These are phyloP conservation scores for Mormyrus iriodes DNA, from an alignment of 2,113 vertebrate genomes.

Conservation along the genomic window DNA sequence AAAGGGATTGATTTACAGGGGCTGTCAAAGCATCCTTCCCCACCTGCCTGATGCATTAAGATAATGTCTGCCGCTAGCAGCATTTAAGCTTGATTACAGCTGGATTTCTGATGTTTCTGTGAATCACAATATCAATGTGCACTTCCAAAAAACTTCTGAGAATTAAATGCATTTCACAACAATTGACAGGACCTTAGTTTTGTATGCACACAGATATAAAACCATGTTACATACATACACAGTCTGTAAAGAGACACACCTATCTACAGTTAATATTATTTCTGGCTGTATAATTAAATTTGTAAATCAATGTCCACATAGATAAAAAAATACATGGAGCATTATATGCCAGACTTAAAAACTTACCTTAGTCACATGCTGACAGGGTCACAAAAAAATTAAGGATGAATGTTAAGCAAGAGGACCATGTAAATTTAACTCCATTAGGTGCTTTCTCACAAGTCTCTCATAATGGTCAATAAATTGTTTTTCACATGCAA, in stretches of 20 bases:
- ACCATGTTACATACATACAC: neutral
- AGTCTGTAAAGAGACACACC: neutral
- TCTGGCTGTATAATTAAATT: slow-evolving; percentile 48
- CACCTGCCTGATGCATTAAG: slow-evolving; percentile 51
- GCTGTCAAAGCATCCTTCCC: slow-evolving; percentile 61
- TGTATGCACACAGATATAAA: neutral
- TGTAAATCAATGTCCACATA: slow-evolving; percentile 63
- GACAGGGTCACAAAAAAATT: slow-evolving; percentile 54
- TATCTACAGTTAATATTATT: neutral
- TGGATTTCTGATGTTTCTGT: neutral
- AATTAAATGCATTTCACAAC: neutral
- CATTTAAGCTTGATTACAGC: neutral
- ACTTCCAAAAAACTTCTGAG: neutral
- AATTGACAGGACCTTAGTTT: neutral
- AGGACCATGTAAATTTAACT: slow-evolving; percentile 51
- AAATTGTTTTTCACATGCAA: slow-evolving; percentile 27
- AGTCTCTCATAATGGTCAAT: slow-evolving; percentile 27
- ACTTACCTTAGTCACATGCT: slow-evolving; percentile 54
- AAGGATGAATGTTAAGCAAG: slow-evolving; percentile 56
- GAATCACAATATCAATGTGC: neutral
- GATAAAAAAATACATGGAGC: slow-evolving; percentile 56
- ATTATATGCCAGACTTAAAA: neutral
- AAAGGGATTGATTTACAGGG: slow-evolving; percentile 65
- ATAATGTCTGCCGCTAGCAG: slow-evolving; percentile 27
- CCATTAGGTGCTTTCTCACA: neutral